Evolutionary conservation across 2,888 invertebrate genomes (phyloP).

Genomic region (Aethes cnicana): DNA sequence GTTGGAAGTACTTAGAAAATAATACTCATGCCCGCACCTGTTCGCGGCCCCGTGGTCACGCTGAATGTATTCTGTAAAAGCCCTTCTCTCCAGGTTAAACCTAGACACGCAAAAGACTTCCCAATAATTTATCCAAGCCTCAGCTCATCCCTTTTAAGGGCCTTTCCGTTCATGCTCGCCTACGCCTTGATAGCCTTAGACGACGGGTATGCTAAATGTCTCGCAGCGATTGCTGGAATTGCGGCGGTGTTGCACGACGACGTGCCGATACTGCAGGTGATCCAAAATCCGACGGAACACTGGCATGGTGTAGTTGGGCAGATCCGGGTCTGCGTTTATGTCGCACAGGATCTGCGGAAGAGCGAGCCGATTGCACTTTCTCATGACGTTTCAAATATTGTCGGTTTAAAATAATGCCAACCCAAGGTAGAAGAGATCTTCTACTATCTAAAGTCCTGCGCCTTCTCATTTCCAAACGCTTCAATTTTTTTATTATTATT

Average conservation of each 20-base stretch:
- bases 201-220: constrained; percentile 12
- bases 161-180: neutral
- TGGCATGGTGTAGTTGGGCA: constrained; percentile 1
- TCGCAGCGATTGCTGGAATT: neutral
- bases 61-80: constrained; percentile 1
- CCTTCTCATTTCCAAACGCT: no score
- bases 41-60: neutral
- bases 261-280: constrained; percentile 4
- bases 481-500: no score
- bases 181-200: neutral
- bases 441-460: no score
- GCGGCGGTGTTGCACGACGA: neutral
- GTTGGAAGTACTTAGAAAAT: no score
- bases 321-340: neutral
- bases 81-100: constrained; percentile 5
- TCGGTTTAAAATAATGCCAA: no score
- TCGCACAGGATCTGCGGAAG: constrained; percentile 2
- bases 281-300: neutral
- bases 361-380: neutral
- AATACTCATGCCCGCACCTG: neutral
- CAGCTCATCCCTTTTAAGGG: constrained; percentile 14
- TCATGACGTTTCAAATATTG: no score
- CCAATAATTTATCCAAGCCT: constrained; percentile 5
- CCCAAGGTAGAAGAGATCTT: no score
- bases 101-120: neutral